phyloP scores from a whole-genome alignment of 2,797 vertebrate species.

The Enteromius argenteus region DNA sequence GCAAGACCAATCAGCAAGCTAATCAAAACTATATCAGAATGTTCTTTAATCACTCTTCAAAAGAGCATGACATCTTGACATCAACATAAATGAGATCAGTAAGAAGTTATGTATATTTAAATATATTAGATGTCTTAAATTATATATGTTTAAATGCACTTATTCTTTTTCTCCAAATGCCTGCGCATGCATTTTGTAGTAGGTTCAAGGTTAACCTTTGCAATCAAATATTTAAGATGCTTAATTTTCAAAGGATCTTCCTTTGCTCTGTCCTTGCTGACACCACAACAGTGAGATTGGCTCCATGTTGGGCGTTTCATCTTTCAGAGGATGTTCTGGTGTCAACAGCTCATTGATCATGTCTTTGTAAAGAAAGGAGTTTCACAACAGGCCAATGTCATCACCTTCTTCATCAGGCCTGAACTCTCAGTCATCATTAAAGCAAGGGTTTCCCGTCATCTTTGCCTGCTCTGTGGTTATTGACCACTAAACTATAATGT shows the following conservation, averaged over 20 bases:
- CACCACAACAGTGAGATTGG: constrained; percentile 22
- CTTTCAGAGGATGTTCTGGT: constrained; percentile 56
- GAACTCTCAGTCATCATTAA: constrained; percentile 23
- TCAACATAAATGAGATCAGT: neutral
- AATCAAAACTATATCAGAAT: constrained; percentile 34
- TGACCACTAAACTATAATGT: constrained; percentile 29
- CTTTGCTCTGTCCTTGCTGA: constrained; percentile 38
- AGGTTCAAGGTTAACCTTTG: constrained; percentile 1
- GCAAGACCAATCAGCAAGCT: constrained; percentile 21
- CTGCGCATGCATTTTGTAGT: neutral
- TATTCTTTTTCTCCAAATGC: neutral
- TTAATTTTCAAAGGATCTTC: neutral
- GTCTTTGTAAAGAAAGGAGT: constrained; percentile 51
- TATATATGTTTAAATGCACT: neutral
- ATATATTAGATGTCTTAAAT: neutral
- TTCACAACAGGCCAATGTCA: constrained; percentile 49
- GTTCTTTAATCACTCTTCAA: constrained; percentile 17
- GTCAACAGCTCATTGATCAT: constrained; percentile 57
- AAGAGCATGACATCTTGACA: neutral
- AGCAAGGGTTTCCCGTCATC: constrained; percentile 9
- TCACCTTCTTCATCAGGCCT: constrained; percentile 57
- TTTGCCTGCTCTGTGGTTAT: constrained; percentile 12
- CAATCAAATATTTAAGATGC: neutral
- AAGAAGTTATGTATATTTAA: constrained; percentile 4
- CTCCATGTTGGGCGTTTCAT: constrained; percentile 44